Evolutionary conservation across 2,113 vertebrate species (phyloP), one percentile per base, ranked within the genome.

Genomic region (Copsychus sechellarum): DNA sequence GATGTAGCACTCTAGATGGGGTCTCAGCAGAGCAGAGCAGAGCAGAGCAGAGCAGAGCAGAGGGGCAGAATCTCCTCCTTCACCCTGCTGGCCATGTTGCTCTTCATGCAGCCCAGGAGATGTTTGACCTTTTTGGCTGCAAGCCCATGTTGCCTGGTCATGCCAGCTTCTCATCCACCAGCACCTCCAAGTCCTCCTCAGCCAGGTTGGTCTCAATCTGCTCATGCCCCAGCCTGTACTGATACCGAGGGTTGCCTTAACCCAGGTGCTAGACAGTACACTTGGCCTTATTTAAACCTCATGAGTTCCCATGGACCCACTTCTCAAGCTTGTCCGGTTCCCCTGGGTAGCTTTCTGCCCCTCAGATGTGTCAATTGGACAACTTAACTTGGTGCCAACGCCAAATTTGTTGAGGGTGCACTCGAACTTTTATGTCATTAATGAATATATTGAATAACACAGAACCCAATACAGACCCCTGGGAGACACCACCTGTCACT

Each of bases 371-470:
- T 29, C 19, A 53, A 7, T 13, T 17, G 8, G 23, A 60, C 13
- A 20, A 6, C 6, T 43, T 18, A 57, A 4, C 15, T 67, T 15
- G 16, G 4, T 53, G 14, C n/a, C 16, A 60, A n/a, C 38, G 61
- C 14, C 4, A 47, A 60, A 34, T 40, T 89, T 40, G 2, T 21
- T 53, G 13, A 60, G n/a, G 5, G 4, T 29, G 5, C 7, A 22
- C 33, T 66, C 0, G 0, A 33, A 45, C 2, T 0, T 54, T 11
- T 31, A 40, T 8, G 17, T 19, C 6, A 47, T 19, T 69, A 42
- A 82, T 26, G 25, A 69, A 54, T n/a, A 31, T 31, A 47, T 34
- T 34, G 54, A 34, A 22, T 14, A 82, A 7, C 14, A 42, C 5
- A 26, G 11, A 21, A 26, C 14, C n/a, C 17, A 61, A 0, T 23